Evolutionary conservation across 2,888 invertebrate genomes (phyloP), one percentile per base, ranked within the genome.

Genomic region (Charanyca ferruginea): DNA sequence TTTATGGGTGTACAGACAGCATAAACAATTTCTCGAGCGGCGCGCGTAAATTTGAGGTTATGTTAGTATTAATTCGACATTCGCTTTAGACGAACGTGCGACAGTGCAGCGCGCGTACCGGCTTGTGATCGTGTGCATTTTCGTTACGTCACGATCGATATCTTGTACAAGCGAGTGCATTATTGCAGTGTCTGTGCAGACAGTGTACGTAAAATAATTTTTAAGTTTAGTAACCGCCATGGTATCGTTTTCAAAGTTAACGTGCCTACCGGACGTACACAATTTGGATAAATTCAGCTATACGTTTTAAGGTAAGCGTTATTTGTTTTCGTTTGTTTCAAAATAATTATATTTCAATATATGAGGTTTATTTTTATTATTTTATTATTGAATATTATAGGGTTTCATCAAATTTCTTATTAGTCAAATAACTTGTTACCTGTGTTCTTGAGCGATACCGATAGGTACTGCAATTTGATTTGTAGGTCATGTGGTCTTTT

Each of bases 1-100:
- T 92, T 91, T 90, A 90, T 89, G 87, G 85, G 84, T 86, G 89
- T 89, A 89, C 91, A 87, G 91, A 89, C 90, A 90, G 92, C 90
- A 93, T 91, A 93, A 93, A 94, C 92, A 93, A 92, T 93, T 89
- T 91, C 91, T 90, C 89, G 88, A 89, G 85, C 91, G 85, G 90
- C 90, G 90, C 91, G 93, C 92, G 91, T 93, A 93, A 91, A 90
- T 94, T 94, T 94, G 90, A 95, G 94, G 95, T 95, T 94, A 94
- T 93, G 92, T 91, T 93, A 95, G 95, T 95, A 91, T 92, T 92
- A 93, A 92, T 90, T 90, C 91, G 85, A 89, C 94, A 86, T 91
- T 90, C 90, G 90, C 83, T 85, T 77, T 82, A 86, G 88, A 85
- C 89, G 93, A 85, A 93, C 94, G 94, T 90, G 88, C 80, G 73